Evolutionary conservation across 2,113 vertebrate species (phyloP), one percentile per base, ranked within the genome.

Genomic region (Poeciliopsis retropinna): DNA sequence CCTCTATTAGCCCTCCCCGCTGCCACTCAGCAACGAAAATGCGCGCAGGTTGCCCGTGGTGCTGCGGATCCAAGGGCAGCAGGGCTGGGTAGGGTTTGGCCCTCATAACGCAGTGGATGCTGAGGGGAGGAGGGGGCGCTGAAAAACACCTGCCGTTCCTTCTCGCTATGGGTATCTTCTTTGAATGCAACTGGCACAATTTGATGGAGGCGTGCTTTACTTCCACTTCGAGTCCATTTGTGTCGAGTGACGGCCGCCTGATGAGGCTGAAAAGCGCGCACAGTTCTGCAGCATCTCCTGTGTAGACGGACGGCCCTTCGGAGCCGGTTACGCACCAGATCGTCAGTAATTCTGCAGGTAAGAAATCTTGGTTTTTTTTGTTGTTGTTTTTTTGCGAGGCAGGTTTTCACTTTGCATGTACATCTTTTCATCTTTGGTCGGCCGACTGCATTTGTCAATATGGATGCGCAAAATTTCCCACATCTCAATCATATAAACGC

Each of bases 81-180:
- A 41, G 82, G 75, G 44, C 67, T 83, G 92, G 85, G 87, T 44
- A 80, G 88, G 82, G 79, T 83, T 76, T 39, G 83, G 74, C 60
- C 76, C 73, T 57, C 71, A 73, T 54, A 86, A 80, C 87, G 89
- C 90, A 92, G 85, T 83, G 87, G 86, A 87, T 88, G 78, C 78
- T 82, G 77, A 68, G 69, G 64, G 28, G 14, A 65, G 74, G 64
- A 61, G 22, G 60, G 19, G 14, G 11, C n/a, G 44, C 44, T 11
- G 17, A 47, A 57, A 57, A 60, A 65, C 75, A 64, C 44, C 44
- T 31, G 11, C 10, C 7, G 71, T 68, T 64, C 72, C 29, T 34
- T 22, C 32, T 79, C 75, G 81, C 57, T 19, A 89, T 90, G 85
- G 73, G 63, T 63, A 2, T 82, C 67, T 69, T 51, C 41, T 60